These are phyloP conservation scores for Pandion haliaetus DNA, from an alignment of 2,113 vertebrate species.

Conservation along the genomic window DNA sequence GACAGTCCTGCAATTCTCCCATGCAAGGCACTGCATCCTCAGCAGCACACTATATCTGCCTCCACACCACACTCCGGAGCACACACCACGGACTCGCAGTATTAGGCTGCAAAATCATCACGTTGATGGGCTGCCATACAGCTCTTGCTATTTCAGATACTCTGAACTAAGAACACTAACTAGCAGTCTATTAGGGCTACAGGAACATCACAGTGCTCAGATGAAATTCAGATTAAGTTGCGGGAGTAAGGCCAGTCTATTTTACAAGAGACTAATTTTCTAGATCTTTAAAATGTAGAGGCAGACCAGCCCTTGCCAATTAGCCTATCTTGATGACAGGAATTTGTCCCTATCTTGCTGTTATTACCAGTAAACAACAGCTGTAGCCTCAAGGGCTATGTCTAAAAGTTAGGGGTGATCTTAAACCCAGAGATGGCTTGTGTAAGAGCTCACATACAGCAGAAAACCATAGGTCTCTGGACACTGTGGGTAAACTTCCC, in stretches of 20 bases:
- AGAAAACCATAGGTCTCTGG: not conserved
- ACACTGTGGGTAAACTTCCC: not conserved
- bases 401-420: not conserved
- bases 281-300: not conserved
- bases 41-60: not conserved
- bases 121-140: not conserved
- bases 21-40: not conserved
- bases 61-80: accelerated
- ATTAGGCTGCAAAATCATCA: not conserved
- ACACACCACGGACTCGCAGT: accelerated
- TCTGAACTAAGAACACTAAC: not conserved
- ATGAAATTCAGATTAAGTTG: not conserved
- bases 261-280: not conserved
- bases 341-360: not conserved
- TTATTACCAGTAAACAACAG: not conserved
- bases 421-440: not conserved
- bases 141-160: not conserved
- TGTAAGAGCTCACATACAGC: not conserved
- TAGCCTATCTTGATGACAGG: not conserved
- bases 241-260: not conserved
- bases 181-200: not conserved
- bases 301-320: not conserved
- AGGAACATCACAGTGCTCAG: not conserved
- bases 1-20: not conserved
- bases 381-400: not conserved